phyloP scores from a whole-genome alignment of 2,797 vertebrate genomes.

The Furcifer pardalis region DNA sequence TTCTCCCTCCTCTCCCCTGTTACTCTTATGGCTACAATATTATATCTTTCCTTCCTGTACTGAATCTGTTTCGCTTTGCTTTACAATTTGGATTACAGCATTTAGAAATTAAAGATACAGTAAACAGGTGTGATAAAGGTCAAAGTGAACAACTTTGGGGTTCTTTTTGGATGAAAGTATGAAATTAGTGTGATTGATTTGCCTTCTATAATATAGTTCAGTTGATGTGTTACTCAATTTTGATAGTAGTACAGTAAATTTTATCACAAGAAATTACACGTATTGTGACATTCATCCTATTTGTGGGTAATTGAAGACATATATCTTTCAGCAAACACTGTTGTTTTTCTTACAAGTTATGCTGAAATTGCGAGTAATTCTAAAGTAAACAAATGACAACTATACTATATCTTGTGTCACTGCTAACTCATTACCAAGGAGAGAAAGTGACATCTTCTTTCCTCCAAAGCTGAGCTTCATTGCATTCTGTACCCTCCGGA shows the following conservation, averaged over 20 bases:
- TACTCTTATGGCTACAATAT: too few relatives aligned
- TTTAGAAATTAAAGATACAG: not conserved
- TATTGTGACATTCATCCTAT: fast-evolving
- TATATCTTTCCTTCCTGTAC: too few relatives aligned
- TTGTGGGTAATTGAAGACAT: not conserved
- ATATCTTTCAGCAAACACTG: not conserved
- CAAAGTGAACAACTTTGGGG: not conserved
- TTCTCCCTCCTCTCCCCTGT: too few relatives aligned
- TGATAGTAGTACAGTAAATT: slow-evolving; percentile 20
- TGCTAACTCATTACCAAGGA: slow-evolving; percentile 38
- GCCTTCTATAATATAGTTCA: not conserved
- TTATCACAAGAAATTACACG: fast-evolving
- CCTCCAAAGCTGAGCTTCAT: slow-evolving; percentile 58
- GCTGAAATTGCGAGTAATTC: not conserved
- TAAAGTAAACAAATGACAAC: slow-evolving; percentile 23
- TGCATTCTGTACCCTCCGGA: slow-evolving; percentile 40
- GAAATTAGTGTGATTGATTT: not conserved
- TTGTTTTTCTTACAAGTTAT: slow-evolving; percentile 2
- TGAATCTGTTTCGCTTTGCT: too few relatives aligned
- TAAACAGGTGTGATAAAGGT: not conserved
- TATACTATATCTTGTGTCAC: slow-evolving; percentile 38
- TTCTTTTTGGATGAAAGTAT: not conserved
- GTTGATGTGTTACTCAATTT: not conserved
- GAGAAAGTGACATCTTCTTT: not conserved
- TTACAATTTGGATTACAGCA: slow-evolving; percentile 12